Base-by-base conservation (phyloP, 2,888 invertebrate genomes). In the Brenthis daphne region DNA sequence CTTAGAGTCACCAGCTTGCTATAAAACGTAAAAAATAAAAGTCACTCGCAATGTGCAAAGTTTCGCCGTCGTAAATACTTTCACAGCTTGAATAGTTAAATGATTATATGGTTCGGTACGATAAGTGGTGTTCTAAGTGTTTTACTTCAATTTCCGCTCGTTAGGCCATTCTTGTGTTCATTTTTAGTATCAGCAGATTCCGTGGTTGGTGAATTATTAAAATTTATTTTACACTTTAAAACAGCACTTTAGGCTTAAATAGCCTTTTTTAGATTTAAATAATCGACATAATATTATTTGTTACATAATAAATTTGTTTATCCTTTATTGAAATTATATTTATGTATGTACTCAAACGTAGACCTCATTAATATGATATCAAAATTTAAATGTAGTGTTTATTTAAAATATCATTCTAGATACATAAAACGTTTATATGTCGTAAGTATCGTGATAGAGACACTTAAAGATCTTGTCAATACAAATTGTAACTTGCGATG, bases 61-160 rank as follows among this genome's bases (percentile, higher is more conserved):
- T 60, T 8, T 63, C 20, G 24, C 16, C 53, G 20, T 24, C 37
- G 53, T 63, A 63, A 63, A 63, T 63, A 63, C 37, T 63, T 63
- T 63, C 51, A 54, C 53, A 16, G 63, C 63, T 43, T 24, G 63
- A 63, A 63, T 63, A 63, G 20, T 20, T 53, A 53, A 63, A 53
- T 63, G 43, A 63, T 63, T 63, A 63, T 63, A 54, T 54, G 53
- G 43, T 63, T 63, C 24, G 54, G 54, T 20, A 24, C 43, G 20
- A 20, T 53, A 43, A 63, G 43, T 63, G 63, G 51, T 14, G 53
- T 20, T 54, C 29, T 33, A 60, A 60, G 60, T 60, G 60, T 60
- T 60, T 60, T 50, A 60, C 48, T 50, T 60, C 63, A 63, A 63
- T 63, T 63, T 63, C 63, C 53, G 63, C 54, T 63, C 63, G 63